Evolutionary conservation across 2,888 invertebrate species (phyloP), one percentile per base, ranked within the genome.

Genomic region (Hydriomena furcata): DNA sequence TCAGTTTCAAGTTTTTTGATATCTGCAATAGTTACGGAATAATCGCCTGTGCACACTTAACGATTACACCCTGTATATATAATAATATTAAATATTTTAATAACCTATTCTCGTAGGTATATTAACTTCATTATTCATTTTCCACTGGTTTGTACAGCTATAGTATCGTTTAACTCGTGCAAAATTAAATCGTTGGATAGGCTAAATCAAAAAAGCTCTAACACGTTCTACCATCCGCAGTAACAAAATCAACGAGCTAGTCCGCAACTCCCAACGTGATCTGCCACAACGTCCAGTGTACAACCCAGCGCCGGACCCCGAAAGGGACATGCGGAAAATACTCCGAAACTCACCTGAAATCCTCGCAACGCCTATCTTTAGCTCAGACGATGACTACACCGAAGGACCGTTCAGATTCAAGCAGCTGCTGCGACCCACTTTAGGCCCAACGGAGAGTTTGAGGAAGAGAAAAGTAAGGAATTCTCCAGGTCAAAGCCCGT

Each of bases 371-470:
- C 88, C 87, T 0, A 66, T 84, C 6, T 84, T 88, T 52, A 87
- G 84, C 42, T 84, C 87, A 1, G 91, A 92, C 20, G 86, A 88
- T 8, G 92, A 92, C 57, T 93, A 93, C 60, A 91, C 91, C 6
- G 91, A 92, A 32, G 94, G 94, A 0, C 94, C 94, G 0, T 94
- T 93, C 72, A 92, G 94, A 64, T 94, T 94, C 67, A 90, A 94
- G 36, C 93, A 93, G 62, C 73, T 94, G 7, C 73, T 94, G 1
- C 81, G 93, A 55, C 94, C 94, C 0, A 94, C 94, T 0, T 82
- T 93, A 47, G 92, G 93, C 1, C 94, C 94, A 0, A 94, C 94
- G 0, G 94, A 94, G 60, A 94, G 94, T 32, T 79, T 94, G 40
- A 85, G 94, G 12, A 94, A 94, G 67, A 83, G 93, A 10, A 93